phyloP scores from a whole-genome alignment of 2,113 vertebrate species.

The Promerops cafer region DNA sequence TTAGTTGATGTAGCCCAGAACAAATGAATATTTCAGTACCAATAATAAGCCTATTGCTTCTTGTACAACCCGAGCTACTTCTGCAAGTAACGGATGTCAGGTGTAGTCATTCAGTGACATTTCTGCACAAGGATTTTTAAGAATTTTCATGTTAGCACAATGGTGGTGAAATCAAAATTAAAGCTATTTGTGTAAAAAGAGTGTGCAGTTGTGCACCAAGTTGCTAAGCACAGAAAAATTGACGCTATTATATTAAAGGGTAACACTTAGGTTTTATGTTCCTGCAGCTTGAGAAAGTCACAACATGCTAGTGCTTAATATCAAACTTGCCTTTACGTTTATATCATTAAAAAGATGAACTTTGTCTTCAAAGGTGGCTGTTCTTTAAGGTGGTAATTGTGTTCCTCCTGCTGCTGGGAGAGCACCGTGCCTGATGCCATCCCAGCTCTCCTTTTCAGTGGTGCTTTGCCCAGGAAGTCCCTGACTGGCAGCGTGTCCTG shows the following conservation, averaged over 20 bases:
- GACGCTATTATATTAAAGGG: background rate
- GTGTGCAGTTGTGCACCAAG: background rate
- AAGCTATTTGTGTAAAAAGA: background rate
- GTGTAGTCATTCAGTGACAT: background rate
- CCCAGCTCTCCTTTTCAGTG: background rate
- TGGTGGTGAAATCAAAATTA: background rate
- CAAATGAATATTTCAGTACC: background rate
- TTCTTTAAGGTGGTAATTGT: background rate
- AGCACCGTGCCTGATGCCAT: fast-evolving
- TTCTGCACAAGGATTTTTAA: background rate
- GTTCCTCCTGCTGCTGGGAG: background rate
- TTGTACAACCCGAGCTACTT: background rate
- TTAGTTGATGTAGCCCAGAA: background rate
- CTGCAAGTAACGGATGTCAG: background rate
- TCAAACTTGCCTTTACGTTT: background rate
- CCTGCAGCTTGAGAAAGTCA: background rate
- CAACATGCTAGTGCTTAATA: background rate
- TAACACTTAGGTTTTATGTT: background rate
- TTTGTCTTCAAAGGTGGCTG: background rate
- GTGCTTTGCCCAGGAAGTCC: background rate
- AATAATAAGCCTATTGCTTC: background rate
- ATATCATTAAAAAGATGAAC: background rate
- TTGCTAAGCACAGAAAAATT: background rate
- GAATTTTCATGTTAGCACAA: background rate
- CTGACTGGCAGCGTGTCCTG: background rate